Evolutionary conservation across 2,888 invertebrate genomes (phyloP).

Genomic region (Hirtodrosophila confusa): DNA sequence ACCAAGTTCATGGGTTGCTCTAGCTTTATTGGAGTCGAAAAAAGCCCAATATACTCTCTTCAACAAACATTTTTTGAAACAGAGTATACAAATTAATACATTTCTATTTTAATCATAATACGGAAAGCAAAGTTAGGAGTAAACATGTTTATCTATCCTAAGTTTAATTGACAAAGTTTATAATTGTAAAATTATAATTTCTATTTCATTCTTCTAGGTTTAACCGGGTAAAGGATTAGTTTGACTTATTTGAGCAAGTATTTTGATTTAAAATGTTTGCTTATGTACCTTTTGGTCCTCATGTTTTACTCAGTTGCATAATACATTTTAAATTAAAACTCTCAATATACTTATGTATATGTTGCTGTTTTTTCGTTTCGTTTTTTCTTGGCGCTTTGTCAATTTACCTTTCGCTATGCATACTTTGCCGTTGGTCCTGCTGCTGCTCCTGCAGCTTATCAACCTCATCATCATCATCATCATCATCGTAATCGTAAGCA

Average conservation of each 20-base stretch:
- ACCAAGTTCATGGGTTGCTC: no score
- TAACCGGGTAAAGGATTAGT: not conserved
- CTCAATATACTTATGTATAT: not conserved
- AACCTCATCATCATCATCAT: constrained; percentile 26
- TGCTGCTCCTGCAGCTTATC: constrained; percentile 33
- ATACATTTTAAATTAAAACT: not conserved
- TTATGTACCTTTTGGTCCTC: not conserved
- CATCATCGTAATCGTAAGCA: constrained; percentile 26
- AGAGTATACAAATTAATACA: no score
- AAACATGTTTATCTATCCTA: no score
- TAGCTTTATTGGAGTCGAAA: no score
- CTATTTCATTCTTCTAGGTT: not conserved
- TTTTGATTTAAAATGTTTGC: not conserved
- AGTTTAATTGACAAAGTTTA: no score
- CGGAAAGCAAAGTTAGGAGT: no score
- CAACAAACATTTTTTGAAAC: no score
- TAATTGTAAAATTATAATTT: no score
- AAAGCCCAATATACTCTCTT: no score
- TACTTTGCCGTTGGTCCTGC: constrained; percentile 47
- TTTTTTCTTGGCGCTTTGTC: constrained; percentile 42
- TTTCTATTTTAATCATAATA: no score
- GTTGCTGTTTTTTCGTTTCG: constrained; percentile 10
- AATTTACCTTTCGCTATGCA: constrained; percentile 77
- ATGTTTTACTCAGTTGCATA: constrained; percentile 1
- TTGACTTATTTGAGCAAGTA: no score